Evolutionary conservation across 2,888 invertebrate genomes (phyloP), one percentile per base, ranked within the genome.

Genomic region (Cerceris rybyensis): DNA sequence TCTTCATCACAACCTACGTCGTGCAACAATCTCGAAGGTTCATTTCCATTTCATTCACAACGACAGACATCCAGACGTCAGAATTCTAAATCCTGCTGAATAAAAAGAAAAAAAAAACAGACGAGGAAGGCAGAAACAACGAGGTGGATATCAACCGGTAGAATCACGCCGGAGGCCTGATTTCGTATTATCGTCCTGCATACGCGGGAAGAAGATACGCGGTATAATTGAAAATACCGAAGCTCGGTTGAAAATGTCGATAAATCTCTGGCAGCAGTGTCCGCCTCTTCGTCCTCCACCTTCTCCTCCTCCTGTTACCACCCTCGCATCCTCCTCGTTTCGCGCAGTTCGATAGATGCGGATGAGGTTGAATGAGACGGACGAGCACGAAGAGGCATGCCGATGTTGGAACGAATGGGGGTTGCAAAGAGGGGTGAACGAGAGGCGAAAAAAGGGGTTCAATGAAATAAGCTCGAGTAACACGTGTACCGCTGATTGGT

Each of bases 401-500:
- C 17, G 80, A 71, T 28, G 50, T 55, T 28, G 50, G 65, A 39
- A 17, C 7, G 55, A 28, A 7, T 46, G 13, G 13, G 17, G 17
- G 17, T 52, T 46, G 50, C 50, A 1, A 7, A 8, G 17, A 55
- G 11, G 17, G 55, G 42, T 61, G 57, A 50, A 46, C 64, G 58
- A 70, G 59, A 13, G 72, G 46, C 46, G 28, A 28, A 28, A 54
- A 59, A 9, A 43, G 6, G 54, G 76, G 61, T 16, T 70, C 71
- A 76, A 85, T 74, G 79, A 82, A 70, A 78, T 81, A 80, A 83
- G 73, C 68, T 66, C 59, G 68, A 71, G 82, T 85, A 88, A 90
- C 88, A 87, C 85, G 83, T 88, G 88, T 90, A 89, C 85, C 82
- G 81, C 84, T 90, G 90, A 90, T 90, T 89, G 88, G 84, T 88